Evolutionary conservation across 2,888 invertebrate species (phyloP).

Genomic region (Invenusta paracnida): DNA sequence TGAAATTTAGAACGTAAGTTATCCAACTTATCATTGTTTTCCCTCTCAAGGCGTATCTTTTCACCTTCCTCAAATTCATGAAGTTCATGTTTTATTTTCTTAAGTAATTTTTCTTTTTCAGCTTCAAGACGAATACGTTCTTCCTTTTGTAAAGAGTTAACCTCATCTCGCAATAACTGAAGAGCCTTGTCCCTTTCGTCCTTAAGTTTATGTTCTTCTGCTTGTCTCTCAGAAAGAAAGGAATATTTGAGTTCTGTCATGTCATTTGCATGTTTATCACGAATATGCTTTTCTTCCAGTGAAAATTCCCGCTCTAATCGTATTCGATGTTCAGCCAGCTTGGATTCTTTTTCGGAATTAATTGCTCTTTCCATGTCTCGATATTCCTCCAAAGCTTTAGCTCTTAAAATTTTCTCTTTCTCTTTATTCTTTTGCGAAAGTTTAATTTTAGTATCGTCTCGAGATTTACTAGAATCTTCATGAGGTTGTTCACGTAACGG

Average conservation of each 20-base stretch:
- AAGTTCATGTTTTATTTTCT: neutral
- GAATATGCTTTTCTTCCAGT: constrained; percentile 47
- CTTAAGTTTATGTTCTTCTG: constrained; percentile 46
- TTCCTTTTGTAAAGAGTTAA: constrained; percentile 51
- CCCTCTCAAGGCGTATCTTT: constrained; percentile 6
- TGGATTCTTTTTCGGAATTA: neutral
- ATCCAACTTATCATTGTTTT: constrained; percentile 22
- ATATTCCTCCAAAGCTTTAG: constrained; percentile 46
- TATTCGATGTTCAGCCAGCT: neutral
- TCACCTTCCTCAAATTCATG: constrained; percentile 21
- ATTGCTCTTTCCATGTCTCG: constrained; percentile 40
- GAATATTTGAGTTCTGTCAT: neutral
- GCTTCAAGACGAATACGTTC: constrained; percentile 12
- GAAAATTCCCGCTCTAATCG: constrained; percentile 47
- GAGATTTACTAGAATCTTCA: constrained; percentile 46
- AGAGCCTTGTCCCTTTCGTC: constrained; percentile 52
- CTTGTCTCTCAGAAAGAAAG: neutral
- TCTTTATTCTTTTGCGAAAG: constrained; percentile 14
- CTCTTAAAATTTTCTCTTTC: neutral
- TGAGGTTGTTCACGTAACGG: constrained; percentile 44
- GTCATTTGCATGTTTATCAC: neutral
- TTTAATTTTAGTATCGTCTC: constrained; percentile 33
- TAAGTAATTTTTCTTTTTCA: constrained; percentile 28
- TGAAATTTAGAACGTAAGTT: neutral
- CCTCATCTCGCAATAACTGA: constrained; percentile 52